These are phyloP conservation scores for Drosophila dunni DNA, from an alignment of 1,140 invertebrate species.

Conservation along the genomic window DNA sequence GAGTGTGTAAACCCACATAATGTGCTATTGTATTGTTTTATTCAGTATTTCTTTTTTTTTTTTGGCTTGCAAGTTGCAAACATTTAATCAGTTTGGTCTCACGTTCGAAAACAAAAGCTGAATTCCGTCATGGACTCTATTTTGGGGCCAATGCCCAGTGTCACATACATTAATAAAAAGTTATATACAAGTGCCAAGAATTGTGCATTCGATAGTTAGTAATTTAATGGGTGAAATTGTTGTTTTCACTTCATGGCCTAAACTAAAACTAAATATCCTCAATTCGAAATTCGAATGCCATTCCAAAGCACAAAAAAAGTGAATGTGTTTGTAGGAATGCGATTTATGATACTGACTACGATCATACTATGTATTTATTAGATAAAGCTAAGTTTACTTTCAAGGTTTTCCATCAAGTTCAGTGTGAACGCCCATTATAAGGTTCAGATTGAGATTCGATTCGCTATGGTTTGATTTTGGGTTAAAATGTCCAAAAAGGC, in stretches of 20 bases:
- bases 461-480: constrained; percentile 15
- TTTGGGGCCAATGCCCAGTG: constrained; percentile 63
- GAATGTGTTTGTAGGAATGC: constrained; percentile 25
- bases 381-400: constrained; percentile 61
- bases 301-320: constrained; percentile 17
- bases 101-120: constrained; percentile 74
- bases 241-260: constrained; percentile 48
- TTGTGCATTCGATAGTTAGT: constrained; percentile 60
- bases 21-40: constrained; percentile 37
- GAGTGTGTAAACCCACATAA: constrained; percentile 47
- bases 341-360: not conserved
- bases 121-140: constrained; percentile 48
- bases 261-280: constrained; percentile 12
- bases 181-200: constrained; percentile 59
- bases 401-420: constrained; percentile 56
- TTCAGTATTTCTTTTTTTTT: constrained; percentile 13
- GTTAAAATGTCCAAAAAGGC: constrained; percentile 22
- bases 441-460: not conserved
- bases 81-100: constrained; percentile 76
- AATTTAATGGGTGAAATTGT: constrained; percentile 59
- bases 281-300: not conserved
- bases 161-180: constrained; percentile 23
- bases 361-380: constrained; percentile 36
- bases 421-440: constrained; percentile 57
- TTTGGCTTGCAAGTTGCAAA: constrained; percentile 58